Evolutionary conservation across 2,797 vertebrate genomes (phyloP).

Genomic region (Peromyscus eremicus): DNA sequence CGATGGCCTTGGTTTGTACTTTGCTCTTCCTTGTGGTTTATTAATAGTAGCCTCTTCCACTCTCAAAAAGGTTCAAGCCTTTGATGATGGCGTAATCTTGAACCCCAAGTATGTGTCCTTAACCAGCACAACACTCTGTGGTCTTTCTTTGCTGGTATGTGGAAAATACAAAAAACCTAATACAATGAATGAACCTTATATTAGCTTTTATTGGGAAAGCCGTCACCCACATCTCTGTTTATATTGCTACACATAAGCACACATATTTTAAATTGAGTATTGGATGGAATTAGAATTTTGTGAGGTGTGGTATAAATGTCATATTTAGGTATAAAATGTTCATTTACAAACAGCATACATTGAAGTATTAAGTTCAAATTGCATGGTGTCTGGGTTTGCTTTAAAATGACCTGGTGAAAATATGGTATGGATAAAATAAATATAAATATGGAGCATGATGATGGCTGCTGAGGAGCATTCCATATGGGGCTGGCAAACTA

Average conservation of each 20-base stretch:
- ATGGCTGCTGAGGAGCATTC: neutral
- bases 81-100: neutral
- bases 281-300: neutral
- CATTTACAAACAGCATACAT: neutral
- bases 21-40: neutral
- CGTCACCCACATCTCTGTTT: neutral
- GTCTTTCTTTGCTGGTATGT: neutral
- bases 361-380: neutral
- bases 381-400: neutral
- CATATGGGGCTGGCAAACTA: neutral
- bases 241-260: neutral
- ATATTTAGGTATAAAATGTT: neutral
- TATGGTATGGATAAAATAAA: neutral
- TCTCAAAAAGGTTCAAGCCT: neutral
- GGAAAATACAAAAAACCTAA: neutral
- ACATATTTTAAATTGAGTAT: neutral
- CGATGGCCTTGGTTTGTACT: neutral
- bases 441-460: neutral
- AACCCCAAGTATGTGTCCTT: neutral
- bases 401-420: neutral
- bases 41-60: neutral
- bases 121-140: neutral
- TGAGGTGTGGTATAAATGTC: neutral
- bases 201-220: conserved; percentile 9
- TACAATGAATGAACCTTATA: neutral